These are phyloP conservation scores for Symphodus melops DNA, from an alignment of 2,113 vertebrate genomes.

Conservation along the genomic window DNA sequence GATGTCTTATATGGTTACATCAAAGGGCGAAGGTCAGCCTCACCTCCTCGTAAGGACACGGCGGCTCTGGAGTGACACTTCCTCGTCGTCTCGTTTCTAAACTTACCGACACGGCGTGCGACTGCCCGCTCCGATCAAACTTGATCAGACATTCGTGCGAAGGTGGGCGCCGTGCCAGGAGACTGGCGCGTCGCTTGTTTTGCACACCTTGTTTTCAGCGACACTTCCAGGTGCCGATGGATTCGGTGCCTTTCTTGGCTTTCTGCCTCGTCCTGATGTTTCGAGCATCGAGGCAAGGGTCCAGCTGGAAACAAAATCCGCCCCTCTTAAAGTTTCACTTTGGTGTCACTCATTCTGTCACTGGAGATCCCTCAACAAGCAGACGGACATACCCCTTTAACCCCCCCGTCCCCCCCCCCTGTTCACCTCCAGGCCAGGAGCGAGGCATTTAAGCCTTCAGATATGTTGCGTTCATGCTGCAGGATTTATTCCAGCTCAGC, in stretches of 20 bases:
- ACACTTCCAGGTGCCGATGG: neutral
- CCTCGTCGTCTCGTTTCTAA: slow-evolving; percentile 42
- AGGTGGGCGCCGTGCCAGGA: neutral
- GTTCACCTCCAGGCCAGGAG: neutral
- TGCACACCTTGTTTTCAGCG: neutral
- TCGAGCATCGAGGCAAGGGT: neutral
- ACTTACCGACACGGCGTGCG: slow-evolving; percentile 22
- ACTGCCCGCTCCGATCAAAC: neutral
- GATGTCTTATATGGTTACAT: slow-evolving; percentile 2
- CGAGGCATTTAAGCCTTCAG: slow-evolving; percentile 30
- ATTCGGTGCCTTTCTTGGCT: neutral
- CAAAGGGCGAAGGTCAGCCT: slow-evolving; percentile 6
- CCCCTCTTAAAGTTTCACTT: slow-evolving; percentile 25
- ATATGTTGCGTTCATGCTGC: slow-evolving; percentile 38
- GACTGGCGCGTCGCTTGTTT: neutral
- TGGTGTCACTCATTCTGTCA: slow-evolving; percentile 36
- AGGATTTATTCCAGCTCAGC: slow-evolving; percentile 45
- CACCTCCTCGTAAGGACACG: neutral
- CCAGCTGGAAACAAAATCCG: slow-evolving; percentile 15
- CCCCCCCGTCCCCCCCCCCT: neutral
- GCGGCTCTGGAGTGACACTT: neutral
- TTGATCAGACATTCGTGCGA: neutral
- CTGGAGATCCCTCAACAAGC: slow-evolving; percentile 28
- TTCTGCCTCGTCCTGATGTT: slow-evolving; percentile 7
- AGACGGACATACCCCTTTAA: neutral